These are phyloP conservation scores for Hippopotamyrus pictus DNA, from an alignment of 2,797 vertebrate genomes.

Conservation along the genomic window DNA sequence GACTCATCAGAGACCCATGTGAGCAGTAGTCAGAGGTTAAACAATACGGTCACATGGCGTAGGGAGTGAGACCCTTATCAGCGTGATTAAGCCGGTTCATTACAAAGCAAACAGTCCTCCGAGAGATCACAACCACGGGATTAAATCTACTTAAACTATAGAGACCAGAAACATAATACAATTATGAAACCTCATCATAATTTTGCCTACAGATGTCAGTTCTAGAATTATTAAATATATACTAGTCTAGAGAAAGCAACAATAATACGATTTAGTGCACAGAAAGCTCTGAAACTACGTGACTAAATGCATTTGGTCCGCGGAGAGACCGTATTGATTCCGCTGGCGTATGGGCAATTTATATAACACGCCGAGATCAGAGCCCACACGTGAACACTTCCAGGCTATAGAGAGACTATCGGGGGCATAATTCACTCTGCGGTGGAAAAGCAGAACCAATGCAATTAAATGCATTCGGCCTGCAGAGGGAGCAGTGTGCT, in stretches of 20 bases:
- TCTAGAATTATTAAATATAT: neutral
- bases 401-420: neutral
- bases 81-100: neutral
- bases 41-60: neutral
- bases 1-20: neutral
- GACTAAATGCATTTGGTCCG: neutral
- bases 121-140: neutral
- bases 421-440: neutral
- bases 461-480: neutral
- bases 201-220: neutral
- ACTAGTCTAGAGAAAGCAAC: neutral
- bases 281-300: neutral
- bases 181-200: neutral
- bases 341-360: neutral
- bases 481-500: neutral
- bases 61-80: neutral
- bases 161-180: neutral
- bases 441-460: neutral
- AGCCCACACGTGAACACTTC: neutral
- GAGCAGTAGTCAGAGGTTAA: neutral
- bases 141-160: neutral
- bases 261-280: neutral
- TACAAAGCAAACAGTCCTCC: neutral
- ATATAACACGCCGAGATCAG: neutral
- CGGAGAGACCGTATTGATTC: neutral